These are phyloP conservation scores for Sturnira hondurensis DNA, from an alignment of 2,113 vertebrate genomes.

Conservation along the genomic window DNA sequence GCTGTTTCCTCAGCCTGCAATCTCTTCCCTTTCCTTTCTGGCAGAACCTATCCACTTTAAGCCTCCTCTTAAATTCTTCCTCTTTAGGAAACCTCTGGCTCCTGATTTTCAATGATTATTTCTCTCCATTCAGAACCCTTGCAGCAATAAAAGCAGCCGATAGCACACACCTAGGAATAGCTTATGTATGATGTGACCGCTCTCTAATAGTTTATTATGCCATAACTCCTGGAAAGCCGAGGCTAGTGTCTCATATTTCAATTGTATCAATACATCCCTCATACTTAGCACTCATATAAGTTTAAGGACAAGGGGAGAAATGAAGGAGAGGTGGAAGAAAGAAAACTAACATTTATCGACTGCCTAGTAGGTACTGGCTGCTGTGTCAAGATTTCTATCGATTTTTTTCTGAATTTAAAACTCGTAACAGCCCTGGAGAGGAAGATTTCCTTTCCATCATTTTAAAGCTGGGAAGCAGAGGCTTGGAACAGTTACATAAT, in stretches of 20 bases:
- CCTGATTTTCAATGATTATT: background rate
- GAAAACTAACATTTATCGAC: background rate
- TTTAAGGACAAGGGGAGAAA: background rate
- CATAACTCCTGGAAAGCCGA: conserved; percentile 29
- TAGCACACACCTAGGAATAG: conserved; percentile 4
- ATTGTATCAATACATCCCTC: background rate
- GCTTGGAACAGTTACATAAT: conserved; percentile 57
- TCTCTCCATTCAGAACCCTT: conserved; percentile 34
- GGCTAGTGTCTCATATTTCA: background rate
- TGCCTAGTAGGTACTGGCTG: background rate
- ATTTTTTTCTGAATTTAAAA: conserved; percentile 31
- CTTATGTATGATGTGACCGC: background rate
- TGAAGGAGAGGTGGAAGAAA: background rate
- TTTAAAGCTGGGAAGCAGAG: conserved; percentile 47
- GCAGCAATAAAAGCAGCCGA: background rate
- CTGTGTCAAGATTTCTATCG: background rate
- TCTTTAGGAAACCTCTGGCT: conserved; percentile 27
- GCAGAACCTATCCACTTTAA: background rate
- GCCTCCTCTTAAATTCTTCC: conserved; percentile 1
- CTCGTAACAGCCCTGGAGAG: background rate
- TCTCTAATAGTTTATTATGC: conserved; percentile 21
- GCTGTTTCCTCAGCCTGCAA: background rate
- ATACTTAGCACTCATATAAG: background rate
- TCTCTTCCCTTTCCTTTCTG: background rate
- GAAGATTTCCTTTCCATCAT: conserved; percentile 46